Percentiles rank a stretch among this genome's conserved stretches.
These are phyloP conservation scores for Typhlomys cinereus DNA, from an alignment of 2,113 vertebrate species.

Conservation along the genomic window DNA sequence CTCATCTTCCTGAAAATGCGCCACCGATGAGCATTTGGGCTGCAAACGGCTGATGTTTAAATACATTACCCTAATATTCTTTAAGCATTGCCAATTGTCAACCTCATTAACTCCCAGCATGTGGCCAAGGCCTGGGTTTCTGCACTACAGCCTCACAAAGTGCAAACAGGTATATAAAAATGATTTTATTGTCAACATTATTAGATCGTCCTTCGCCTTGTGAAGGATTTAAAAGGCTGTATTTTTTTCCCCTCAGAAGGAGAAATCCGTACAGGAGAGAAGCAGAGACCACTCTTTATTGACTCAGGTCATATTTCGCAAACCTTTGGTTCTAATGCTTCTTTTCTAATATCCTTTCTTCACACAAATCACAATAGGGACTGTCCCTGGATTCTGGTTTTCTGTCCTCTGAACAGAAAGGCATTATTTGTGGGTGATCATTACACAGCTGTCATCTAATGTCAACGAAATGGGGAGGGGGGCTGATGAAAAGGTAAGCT, in stretches of 20 bases:
- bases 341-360: conserved; percentile 3
- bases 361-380: background rate
- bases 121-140: conserved; percentile 73
- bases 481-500: background rate
- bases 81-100: conserved; percentile 74
- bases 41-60: conserved; percentile 74
- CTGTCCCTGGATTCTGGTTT: background rate
- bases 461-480: background rate
- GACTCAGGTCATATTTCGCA: background rate
- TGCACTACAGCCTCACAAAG: conserved; percentile 54
- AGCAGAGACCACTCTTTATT: background rate
- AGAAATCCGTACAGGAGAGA: background rate
- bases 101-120: conserved; percentile 80
- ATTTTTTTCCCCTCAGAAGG: background rate
- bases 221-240: conserved; percentile 52
- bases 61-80: conserved; percentile 77
- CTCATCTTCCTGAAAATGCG: background rate
- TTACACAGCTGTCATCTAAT: background rate
- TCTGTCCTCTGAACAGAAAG: background rate
- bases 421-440: background rate
- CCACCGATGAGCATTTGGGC: conserved; percentile 49
- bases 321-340: background rate
- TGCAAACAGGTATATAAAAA: conserved; percentile 75
- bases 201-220: conserved; percentile 53
- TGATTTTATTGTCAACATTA: conserved; percentile 65